Evolutionary conservation across 2,113 vertebrate genomes (phyloP).

Genomic region (Scolopax mira): DNA sequence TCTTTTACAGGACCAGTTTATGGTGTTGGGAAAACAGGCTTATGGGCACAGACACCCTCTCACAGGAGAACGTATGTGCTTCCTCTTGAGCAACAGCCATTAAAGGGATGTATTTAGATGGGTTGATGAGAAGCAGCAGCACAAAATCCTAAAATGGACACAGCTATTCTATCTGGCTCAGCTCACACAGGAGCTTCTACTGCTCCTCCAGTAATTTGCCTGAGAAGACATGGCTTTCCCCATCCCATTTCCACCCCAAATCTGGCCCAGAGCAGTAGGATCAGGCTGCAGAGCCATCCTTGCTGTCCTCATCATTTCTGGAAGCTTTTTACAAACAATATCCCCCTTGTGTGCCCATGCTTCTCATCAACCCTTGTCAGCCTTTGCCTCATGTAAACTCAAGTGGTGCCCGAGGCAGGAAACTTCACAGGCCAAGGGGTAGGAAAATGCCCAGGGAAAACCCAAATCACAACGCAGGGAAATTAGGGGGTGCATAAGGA

Average conservation of each 20-base stretch:
- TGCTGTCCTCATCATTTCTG: background rate
- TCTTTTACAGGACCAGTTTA: constrained; percentile 29
- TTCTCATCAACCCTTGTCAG: background rate
- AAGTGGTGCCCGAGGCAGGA: background rate
- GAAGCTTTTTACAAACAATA: background rate
- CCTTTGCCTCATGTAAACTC: background rate
- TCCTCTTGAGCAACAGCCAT: background rate
- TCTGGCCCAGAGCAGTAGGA: fast-evolving
- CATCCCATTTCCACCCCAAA: background rate
- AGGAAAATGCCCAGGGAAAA: background rate
- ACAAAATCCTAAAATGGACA: constrained; percentile 24
- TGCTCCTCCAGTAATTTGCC: background rate
- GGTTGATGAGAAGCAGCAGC: background rate
- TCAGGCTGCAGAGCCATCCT: background rate
- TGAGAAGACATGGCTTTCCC: background rate
- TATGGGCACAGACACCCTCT: background rate
- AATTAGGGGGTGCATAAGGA: fast-evolving
- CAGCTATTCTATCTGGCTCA: background rate
- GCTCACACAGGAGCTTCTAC: background rate
- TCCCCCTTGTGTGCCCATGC: fast-evolving
- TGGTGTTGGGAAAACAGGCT: background rate
- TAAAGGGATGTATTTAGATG: constrained; percentile 15
- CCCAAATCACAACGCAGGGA: background rate
- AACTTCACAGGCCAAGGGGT: background rate
- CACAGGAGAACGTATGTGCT: background rate